Conservation (phyloP, 2,888 invertebrate species). For the Drosophila mulleri region DNA sequence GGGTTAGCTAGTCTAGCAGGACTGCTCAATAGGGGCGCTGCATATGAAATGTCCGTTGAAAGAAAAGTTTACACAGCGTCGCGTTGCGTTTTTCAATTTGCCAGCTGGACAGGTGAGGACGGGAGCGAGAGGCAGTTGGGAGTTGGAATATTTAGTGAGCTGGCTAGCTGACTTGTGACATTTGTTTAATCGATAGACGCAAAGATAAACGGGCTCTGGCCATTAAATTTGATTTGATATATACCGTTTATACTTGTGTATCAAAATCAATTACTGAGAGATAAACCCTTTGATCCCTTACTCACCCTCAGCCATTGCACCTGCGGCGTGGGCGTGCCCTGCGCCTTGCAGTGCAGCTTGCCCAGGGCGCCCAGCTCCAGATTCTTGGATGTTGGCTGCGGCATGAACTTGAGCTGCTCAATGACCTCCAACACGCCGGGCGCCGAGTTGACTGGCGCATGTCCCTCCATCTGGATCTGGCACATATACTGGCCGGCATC, state of each 20-base stretch:
- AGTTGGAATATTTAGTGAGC: slow-evolving; percentile 2
- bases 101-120: slow-evolving; percentile 33
- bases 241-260: no score
- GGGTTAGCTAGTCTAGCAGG: slow-evolving; percentile 33
- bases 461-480: slow-evolving; percentile 84
- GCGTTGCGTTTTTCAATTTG: slow-evolving; percentile 69
- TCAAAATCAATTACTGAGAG: no score
- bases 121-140: background rate
- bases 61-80: slow-evolving; percentile 61
- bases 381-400: slow-evolving; percentile 92
- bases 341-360: slow-evolving; percentile 95
- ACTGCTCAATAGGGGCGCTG: slow-evolving; percentile 64
- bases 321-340: slow-evolving; percentile 87
- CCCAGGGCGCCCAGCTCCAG: slow-evolving; percentile 92
- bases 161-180: slow-evolving; percentile 19
- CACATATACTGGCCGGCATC: slow-evolving; percentile 85
- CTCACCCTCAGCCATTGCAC: slow-evolving; percentile 86
- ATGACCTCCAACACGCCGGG: slow-evolving; percentile 82
- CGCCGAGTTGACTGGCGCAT: slow-evolving; percentile 82
- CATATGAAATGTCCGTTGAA: slow-evolving; percentile 67
- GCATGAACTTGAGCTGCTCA: slow-evolving; percentile 94
- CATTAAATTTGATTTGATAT: no score
- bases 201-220: background rate
- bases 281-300: slow-evolving; percentile 13
- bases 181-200: background rate